A percentile compares a stretch with the other conserved stretches of the same genome.
These are phyloP conservation scores for Uropsilus gracilis DNA, from an alignment of 2,113 vertebrate species.

Conservation along the genomic window DNA sequence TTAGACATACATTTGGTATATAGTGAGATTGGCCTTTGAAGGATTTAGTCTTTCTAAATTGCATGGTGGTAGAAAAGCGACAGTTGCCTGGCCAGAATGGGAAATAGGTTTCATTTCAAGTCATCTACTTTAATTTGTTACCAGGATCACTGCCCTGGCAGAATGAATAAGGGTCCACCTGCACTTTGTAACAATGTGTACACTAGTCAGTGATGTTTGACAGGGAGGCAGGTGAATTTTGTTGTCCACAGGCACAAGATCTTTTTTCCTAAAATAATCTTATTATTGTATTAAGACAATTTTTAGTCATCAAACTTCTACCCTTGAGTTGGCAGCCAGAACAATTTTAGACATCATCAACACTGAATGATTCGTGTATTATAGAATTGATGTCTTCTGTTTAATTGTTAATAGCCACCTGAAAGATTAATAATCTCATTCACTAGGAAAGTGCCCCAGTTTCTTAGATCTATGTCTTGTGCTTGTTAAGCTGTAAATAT, in stretches of 20 bases:
- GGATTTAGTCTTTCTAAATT: background rate
- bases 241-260: background rate
- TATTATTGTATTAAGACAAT: conserved; percentile 10
- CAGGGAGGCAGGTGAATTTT: background rate
- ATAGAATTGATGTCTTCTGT: background rate
- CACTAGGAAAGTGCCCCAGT: background rate
- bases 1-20: background rate
- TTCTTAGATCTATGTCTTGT: background rate
- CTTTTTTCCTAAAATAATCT: background rate
- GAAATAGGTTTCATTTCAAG: background rate
- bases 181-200: background rate
- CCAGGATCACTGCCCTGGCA: background rate
- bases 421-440: background rate
- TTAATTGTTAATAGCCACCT: conserved; percentile 5
- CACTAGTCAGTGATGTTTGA: background rate
- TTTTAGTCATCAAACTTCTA: background rate
- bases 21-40: background rate
- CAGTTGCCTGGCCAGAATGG: background rate
- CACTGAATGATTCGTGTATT: background rate
- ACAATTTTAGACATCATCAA: background rate
- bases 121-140: background rate
- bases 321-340: background rate
- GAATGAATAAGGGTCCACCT: background rate
- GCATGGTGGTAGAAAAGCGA: background rate
- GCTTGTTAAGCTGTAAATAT: conserved; percentile 40